Evolutionary conservation across 1,140 invertebrate genomes (phyloP), one percentile per base, ranked within the genome.

Genomic region (Drosophila ananassae): DNA sequence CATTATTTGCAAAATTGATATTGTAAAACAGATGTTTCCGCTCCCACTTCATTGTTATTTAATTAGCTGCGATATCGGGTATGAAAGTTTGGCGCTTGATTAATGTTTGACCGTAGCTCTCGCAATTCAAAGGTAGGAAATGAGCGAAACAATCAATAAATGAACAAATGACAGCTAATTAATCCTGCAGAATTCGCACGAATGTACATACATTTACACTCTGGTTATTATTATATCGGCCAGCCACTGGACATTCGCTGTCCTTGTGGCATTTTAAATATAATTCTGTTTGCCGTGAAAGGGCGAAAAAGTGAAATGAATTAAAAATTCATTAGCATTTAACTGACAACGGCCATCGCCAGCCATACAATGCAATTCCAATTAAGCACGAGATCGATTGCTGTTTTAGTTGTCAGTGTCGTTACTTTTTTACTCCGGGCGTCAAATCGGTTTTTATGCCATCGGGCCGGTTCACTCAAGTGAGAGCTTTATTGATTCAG

Each of bases 151-250:
- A 80, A 69, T 84, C 77, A 61, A 84, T 87, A 87, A 83, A 79
- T 83, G 64, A 83, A 83, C 79, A 83, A 85, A 81, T 82, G 82
- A 78, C 74, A 85, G 82, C 78, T 85, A 85, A 87, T 85, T 85
- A 85, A 81, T 81, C 54, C 60, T 24, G 59, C 46, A 60, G 37
- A 64, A 41, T 44, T 21, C 17, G 34, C 32, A 34, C n/a, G 39
- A 41, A 41, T 41, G 9, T 13, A 61, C 30, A 39, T 37, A 74
- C 37, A 62, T 7, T 44, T 17, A 5, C 53, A 47, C 30, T 37
- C 37, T n/a, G 17, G 22, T 61, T 63, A 69, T 59, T 68, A 66
- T 64, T 28, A 9, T 32, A 25, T 30, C 24, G 30, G 41, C 12
- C 8, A 22, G 51, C 21, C 28, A 46, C 39, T n/a, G 67, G 30